phyloP scores from a whole-genome alignment of 2,113 vertebrate species.

The Centropus bengalensis region DNA sequence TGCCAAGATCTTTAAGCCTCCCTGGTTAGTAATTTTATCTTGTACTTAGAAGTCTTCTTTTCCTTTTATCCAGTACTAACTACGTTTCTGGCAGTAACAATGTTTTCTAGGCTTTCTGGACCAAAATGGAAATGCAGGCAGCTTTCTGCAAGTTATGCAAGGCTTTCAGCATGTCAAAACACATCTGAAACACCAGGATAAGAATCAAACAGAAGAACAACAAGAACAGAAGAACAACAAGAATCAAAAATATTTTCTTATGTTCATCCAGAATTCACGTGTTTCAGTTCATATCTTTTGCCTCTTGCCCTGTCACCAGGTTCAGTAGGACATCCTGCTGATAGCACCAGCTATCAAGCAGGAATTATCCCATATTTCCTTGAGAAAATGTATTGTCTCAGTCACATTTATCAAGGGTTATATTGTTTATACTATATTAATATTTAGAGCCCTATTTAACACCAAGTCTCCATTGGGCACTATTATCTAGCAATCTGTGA shows the following conservation, averaged over 20 bases:
- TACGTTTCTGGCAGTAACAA: background rate
- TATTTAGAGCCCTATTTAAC: background rate
- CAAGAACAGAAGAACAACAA: background rate
- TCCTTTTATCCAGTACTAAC: background rate
- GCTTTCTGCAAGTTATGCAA: background rate
- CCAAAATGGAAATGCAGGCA: background rate
- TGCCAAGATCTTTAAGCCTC: background rate
- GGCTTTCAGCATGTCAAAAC: background rate
- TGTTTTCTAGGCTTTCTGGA: background rate
- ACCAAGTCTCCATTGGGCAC: background rate
- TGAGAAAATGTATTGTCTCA: background rate
- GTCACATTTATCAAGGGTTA: background rate
- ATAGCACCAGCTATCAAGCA: background rate
- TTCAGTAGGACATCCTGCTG: conserved; percentile 19
- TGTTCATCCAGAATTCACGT: background rate
- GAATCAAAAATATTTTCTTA: background rate
- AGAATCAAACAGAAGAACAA: background rate
- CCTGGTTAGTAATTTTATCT: background rate
- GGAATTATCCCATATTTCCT: background rate
- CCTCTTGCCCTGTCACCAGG: background rate
- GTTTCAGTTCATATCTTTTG: background rate
- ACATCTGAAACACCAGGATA: background rate
- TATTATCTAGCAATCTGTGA: background rate
- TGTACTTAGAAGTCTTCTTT: background rate
- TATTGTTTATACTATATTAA: background rate